These are phyloP conservation scores for Drosophila acutilabella DNA, from an alignment of 2,888 invertebrate species.

Conservation along the genomic window DNA sequence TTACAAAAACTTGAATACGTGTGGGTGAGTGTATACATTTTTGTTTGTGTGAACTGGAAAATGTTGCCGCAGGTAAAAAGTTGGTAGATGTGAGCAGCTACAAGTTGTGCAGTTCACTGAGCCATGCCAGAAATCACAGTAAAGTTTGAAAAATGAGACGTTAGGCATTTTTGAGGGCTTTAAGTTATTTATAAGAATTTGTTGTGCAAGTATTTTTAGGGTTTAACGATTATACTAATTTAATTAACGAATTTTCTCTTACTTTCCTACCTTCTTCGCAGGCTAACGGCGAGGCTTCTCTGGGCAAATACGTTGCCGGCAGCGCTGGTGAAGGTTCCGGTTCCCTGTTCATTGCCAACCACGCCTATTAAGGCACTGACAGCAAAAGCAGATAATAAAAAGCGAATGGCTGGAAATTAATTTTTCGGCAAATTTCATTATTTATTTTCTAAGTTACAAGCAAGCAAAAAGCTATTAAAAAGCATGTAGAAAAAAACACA, in stretches of 20 bases:
- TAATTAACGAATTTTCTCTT: slow-evolving; percentile 38
- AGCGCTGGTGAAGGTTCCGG: slow-evolving; percentile 95
- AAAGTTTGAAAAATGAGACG: slow-evolving; percentile 26
- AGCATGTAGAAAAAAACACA: slow-evolving; percentile 56
- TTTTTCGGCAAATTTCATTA: slow-evolving; percentile 55
- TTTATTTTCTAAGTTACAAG: slow-evolving; percentile 67
- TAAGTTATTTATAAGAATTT: slow-evolving; percentile 16
- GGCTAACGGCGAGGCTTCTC: slow-evolving; percentile 96
- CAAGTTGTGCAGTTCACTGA: slow-evolving; percentile 46
- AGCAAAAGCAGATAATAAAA: slow-evolving; percentile 44
- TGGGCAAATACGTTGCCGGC: slow-evolving; percentile 96
- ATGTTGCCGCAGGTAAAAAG: slow-evolving; percentile 53
- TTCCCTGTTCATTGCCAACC: slow-evolving; percentile 96
- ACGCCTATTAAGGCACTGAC: slow-evolving; percentile 91
- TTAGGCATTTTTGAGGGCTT: slow-evolving; percentile 9
- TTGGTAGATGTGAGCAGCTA: slow-evolving; percentile 24
- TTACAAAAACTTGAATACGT: slow-evolving; percentile 38
- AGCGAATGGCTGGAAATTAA: slow-evolving; percentile 47
- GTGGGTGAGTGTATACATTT: slow-evolving; percentile 2
- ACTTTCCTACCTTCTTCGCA: slow-evolving; percentile 80
- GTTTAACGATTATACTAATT: slow-evolving; percentile 14
- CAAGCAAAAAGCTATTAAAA: slow-evolving; percentile 62
- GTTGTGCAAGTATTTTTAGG: background rate
- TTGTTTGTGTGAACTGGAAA: slow-evolving; percentile 27
- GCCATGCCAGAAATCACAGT: slow-evolving; percentile 38